These are phyloP conservation scores for Bergia sp. DNA, from an alignment of 92 coral and sea anemone genomes.

Conservation along the genomic window DNA sequence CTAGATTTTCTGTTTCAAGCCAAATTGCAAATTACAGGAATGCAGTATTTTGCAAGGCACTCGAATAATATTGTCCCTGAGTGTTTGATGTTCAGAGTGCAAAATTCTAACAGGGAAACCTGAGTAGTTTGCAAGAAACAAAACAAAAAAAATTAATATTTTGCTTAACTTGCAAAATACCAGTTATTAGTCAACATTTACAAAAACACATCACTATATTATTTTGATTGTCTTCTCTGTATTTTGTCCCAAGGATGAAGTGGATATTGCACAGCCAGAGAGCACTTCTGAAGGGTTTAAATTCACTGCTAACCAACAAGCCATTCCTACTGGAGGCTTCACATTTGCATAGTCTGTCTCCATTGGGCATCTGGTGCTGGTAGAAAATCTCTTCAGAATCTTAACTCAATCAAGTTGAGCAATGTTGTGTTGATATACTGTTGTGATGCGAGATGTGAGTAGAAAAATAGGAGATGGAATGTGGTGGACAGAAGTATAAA, in stretches of 20 bases:
- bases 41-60: too few species aligned
- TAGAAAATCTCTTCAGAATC: neutral
- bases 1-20: too few species aligned
- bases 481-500: neutral
- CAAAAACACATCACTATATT: too few species aligned
- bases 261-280: slow-evolving; percentile 59
- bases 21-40: too few species aligned
- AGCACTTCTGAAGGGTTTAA: slow-evolving; percentile 65
- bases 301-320: slow-evolving; percentile 68
- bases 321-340: slow-evolving; percentile 68
- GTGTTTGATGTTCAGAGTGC: too few species aligned
- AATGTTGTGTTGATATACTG: neutral
- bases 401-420: too few species aligned
- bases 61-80: too few species aligned
- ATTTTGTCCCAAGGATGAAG: slow-evolving; percentile 51
- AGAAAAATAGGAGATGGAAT: neutral
- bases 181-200: too few species aligned
- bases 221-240: neutral
- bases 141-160: too few species aligned
- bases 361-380: neutral
- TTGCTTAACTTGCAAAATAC: too few species aligned
- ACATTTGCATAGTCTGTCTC: slow-evolving; percentile 50
- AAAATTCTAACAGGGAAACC: too few species aligned
- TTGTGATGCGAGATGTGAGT: neutral
- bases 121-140: too few species aligned